A percentile compares a stretch with the other conserved stretches of the same genome.
Conservation (phyloP, 2,888 invertebrate species). For the Caenorhabditis drosophilae region DNA sequence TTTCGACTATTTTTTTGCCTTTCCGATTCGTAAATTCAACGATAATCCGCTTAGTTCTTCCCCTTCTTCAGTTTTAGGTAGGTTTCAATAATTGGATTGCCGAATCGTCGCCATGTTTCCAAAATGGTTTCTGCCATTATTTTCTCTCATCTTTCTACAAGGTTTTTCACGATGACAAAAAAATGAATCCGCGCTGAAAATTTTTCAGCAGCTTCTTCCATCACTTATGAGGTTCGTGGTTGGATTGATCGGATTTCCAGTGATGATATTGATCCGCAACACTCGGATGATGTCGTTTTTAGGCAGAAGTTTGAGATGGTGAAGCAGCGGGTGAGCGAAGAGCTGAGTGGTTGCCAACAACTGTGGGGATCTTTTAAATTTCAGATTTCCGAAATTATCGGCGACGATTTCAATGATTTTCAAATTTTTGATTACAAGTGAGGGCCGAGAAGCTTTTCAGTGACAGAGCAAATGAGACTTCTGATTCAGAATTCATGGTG, state of each 20-base stretch:
- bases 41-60: background rate
- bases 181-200: background rate
- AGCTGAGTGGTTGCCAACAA: background rate
- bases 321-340: constrained; percentile 9
- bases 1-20: too few relatives aligned
- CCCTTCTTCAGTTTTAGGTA: background rate
- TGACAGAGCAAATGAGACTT: background rate
- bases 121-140: too few relatives aligned
- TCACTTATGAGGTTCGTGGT: constrained; percentile 30
- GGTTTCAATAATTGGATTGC: background rate
- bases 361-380: background rate
- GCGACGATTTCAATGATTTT: constrained; percentile 20
- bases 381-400: constrained; percentile 17
- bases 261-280: constrained; percentile 18
- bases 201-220: background rate
- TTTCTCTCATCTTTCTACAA: too few relatives aligned
- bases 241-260: constrained; percentile 24
- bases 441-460: too few relatives aligned
- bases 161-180: background rate
- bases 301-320: constrained; percentile 11
- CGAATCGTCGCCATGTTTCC: too few relatives aligned
- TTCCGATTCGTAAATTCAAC: too few relatives aligned
- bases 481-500: constrained; percentile 21
- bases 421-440: constrained; percentile 25
- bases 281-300: constrained; percentile 16